Evolutionary conservation across 2,888 invertebrate genomes (phyloP).

Genomic region (Leptinotarsa juncta): DNA sequence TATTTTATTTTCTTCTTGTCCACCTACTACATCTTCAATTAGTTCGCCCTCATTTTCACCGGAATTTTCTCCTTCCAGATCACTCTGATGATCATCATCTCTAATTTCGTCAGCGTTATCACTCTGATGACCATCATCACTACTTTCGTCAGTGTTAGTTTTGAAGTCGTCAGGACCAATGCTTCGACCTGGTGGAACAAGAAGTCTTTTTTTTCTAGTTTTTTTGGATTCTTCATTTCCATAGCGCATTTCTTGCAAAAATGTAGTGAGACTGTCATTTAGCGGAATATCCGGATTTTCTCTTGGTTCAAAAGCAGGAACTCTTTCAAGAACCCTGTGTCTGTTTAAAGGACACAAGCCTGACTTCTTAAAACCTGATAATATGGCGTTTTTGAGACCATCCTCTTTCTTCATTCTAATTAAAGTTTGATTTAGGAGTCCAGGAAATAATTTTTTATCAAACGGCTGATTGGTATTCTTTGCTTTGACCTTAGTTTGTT

Average conservation of each 20-base stretch:
- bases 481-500: not conserved
- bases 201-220: no score
- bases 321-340: no score
- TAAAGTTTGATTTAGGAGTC: constrained; percentile 15
- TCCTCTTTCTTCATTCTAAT: constrained; percentile 17
- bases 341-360: not conserved
- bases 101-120: no score
- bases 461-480: constrained; percentile 17
- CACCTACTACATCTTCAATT: no score
- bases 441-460: constrained; percentile 10
- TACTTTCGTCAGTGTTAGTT: constrained; percentile 1
- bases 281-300: constrained; percentile 8
- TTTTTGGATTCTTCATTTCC: no score
- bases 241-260: no score
- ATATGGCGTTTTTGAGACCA: not conserved
- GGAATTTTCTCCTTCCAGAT: no score
- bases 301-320: no score
- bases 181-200: no score
- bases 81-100: no score
- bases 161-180: not conserved
- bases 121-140: not conserved
- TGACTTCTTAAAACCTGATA: not conserved
- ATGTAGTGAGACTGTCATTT: not conserved
- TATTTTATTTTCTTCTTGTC: no score
- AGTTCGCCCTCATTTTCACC: no score